A percentile compares a stretch with the other conserved stretches of the same genome.
These are phyloP conservation scores for Telmatherina bonti DNA, from an alignment of 2,797 vertebrate genomes.

Conservation along the genomic window DNA sequence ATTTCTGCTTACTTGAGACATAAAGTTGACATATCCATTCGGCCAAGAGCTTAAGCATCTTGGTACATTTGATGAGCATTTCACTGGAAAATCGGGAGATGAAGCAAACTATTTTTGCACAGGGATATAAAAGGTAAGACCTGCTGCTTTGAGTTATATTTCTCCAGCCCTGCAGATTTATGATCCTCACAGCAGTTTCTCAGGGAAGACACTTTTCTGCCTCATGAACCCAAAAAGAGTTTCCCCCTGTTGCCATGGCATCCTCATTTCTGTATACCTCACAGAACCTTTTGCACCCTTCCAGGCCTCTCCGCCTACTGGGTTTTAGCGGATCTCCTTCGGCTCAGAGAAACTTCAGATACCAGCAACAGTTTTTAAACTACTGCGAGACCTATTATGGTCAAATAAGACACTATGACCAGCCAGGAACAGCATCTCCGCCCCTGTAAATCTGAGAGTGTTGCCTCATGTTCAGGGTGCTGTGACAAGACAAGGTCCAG, in stretches of 20 bases:
- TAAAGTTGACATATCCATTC: background rate
- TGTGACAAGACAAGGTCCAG: constrained; percentile 79
- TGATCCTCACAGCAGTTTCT: constrained; percentile 43
- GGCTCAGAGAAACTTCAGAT: constrained; percentile 81
- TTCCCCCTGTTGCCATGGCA: constrained; percentile 62
- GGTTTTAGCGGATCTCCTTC: constrained; percentile 71
- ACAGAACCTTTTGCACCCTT: constrained; percentile 69
- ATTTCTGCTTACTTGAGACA: background rate
- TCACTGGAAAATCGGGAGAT: constrained; percentile 24
- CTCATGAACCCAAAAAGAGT: constrained; percentile 61
- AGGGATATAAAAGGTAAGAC: constrained; percentile 78
- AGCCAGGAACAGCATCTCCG: constrained; percentile 72
- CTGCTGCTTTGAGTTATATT: constrained; percentile 65
- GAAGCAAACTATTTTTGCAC: constrained; percentile 31
- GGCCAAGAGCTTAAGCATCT: background rate
- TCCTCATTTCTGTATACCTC: constrained; percentile 75
- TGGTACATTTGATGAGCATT: constrained; percentile 29
- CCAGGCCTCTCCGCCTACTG: constrained; percentile 46
- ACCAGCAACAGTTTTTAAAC: constrained; percentile 77
- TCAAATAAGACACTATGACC: constrained; percentile 74
- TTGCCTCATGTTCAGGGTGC: constrained; percentile 77
- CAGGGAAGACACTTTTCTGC: constrained; percentile 66
- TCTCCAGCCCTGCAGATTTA: constrained; percentile 65
- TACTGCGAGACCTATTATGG: constrained; percentile 84
- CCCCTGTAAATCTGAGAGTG: constrained; percentile 80